These are phyloP conservation scores for Temnopleurus reevesii DNA, from an alignment of 53 echinoderm and acorn worm species.

Conservation along the genomic window DNA sequence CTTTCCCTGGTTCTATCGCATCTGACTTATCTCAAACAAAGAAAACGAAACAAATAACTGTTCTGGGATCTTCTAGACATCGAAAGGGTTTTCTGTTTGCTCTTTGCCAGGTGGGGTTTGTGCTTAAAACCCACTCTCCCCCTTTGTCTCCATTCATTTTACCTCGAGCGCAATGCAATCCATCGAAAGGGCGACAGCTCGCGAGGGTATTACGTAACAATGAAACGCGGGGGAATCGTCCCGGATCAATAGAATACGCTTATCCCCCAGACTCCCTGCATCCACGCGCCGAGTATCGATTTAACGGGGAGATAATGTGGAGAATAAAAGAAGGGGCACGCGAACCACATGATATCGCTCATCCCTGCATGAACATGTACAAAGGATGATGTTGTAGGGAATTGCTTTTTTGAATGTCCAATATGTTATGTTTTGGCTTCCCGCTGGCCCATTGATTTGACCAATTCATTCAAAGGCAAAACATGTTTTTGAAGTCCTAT, in stretches of 20 bases:
- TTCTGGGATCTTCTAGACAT: not conserved
- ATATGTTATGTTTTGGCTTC: not conserved
- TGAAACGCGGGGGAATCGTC: slow-evolving; percentile 1
- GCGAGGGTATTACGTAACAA: slow-evolving; percentile 46
- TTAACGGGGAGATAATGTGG: not conserved
- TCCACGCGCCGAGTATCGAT: slow-evolving; percentile 42
- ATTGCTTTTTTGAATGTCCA: not conserved
- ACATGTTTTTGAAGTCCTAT: no score
- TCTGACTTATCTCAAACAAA: slow-evolving; percentile 9
- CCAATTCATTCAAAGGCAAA: no score
- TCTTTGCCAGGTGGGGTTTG: slow-evolving; percentile 37
- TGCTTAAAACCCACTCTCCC: not conserved
- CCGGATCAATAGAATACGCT: not conserved
- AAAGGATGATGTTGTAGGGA: not conserved
- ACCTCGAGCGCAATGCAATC: not conserved
- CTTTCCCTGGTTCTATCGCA: not conserved
- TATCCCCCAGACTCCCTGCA: not conserved
- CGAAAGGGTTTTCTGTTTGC: slow-evolving; percentile 18
- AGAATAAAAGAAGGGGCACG: not conserved
- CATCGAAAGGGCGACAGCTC: not conserved
- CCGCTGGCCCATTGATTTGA: no score
- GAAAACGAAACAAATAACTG: not conserved
- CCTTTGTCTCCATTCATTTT: not conserved
- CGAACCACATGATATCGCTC: not conserved
- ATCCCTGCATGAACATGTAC: not conserved